Evolutionary conservation across 2,888 invertebrate species (phyloP).

Genomic region (Hypena proboscidalis): DNA sequence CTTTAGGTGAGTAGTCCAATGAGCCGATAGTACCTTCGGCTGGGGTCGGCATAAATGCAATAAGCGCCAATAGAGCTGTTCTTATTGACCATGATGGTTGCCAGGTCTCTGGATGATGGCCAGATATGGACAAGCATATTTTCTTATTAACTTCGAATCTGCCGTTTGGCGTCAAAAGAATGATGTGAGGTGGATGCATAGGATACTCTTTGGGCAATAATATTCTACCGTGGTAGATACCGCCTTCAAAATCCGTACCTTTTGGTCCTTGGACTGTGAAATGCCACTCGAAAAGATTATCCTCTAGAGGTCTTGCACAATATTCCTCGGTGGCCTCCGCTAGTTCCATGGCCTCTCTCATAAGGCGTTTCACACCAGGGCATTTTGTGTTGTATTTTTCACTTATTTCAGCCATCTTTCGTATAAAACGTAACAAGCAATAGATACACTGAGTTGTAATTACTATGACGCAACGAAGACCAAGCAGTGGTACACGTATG

Average conservation of each 20-base stretch:
- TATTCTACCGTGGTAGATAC: slow-evolving; percentile 96
- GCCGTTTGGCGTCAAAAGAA: slow-evolving; percentile 96
- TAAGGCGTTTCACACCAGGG: slow-evolving; percentile 95
- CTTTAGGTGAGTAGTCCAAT: slow-evolving; percentile 94
- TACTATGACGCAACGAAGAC: slow-evolving; percentile 50
- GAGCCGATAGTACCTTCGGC: slow-evolving; percentile 96
- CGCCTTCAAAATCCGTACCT: slow-evolving; percentile 95
- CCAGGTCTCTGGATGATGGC: slow-evolving; percentile 99
- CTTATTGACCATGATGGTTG: slow-evolving; percentile 98
- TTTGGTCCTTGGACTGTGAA: slow-evolving; percentile 96
- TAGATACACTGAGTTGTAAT: slow-evolving; percentile 26
- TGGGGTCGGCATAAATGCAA: slow-evolving; percentile 97
- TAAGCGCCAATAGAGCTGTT: slow-evolving; percentile 95
- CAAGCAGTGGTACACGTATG: slow-evolving; percentile 52
- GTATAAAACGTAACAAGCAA: slow-evolving; percentile 31
- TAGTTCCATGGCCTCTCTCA: slow-evolving; percentile 96
- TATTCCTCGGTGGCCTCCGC: slow-evolving; percentile 95
- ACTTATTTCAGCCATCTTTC: slow-evolving; percentile 71
- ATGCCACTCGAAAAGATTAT: slow-evolving; percentile 99
- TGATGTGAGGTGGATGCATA: slow-evolving; percentile 98
- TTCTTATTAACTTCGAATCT: slow-evolving; percentile 97
- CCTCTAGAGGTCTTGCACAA: slow-evolving; percentile 95
- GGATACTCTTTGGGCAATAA: slow-evolving; percentile 97
- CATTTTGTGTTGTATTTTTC: slow-evolving; percentile 83
- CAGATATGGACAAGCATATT: slow-evolving; percentile 97